A percentile compares a stretch with the other conserved stretches of the same genome.
Evolutionary conservation across 23 tunicate genomes (phyloP).

Genomic region (Botrylloides violaceus): DNA sequence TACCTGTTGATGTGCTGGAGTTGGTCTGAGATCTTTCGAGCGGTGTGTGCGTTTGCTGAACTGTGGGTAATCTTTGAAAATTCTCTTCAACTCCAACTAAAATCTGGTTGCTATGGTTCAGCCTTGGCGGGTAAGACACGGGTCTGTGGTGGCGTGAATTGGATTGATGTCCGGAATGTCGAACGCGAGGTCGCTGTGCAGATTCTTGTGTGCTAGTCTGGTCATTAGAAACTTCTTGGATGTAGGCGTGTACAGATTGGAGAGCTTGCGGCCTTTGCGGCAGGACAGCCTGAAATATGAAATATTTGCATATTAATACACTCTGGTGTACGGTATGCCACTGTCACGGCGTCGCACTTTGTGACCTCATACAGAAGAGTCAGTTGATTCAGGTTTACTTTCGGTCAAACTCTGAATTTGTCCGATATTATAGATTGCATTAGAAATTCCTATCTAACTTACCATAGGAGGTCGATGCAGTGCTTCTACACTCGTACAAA

Average conservation of each 20-base stretch:
- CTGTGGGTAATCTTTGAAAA: conserved; percentile 8
- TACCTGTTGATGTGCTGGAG: conserved; percentile 29
- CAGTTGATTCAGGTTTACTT: no score
- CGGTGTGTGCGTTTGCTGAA: conserved; percentile 1
- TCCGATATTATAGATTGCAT: no score
- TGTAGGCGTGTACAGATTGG: conserved; percentile 63
- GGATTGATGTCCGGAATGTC: conserved; percentile 20
- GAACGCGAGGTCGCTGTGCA: conserved; percentile 1
- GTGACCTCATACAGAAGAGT: no score
- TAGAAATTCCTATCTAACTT: no score
- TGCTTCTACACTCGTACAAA: conserved; percentile 22
- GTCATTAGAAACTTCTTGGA: conserved; percentile 34
- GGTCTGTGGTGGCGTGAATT: conserved; percentile 21
- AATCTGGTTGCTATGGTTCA: conserved; percentile 11
- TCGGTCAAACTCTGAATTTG: no score
- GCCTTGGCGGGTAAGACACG: conserved; percentile 14
- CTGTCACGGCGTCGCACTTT: no score
- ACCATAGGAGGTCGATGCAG: conserved; percentile 17
- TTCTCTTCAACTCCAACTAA: conserved; percentile 18
- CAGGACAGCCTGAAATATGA: conserved; percentile 6
- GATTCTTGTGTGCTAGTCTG: conserved; percentile 13
- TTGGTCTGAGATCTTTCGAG: neutral
- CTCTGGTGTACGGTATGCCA: no score
- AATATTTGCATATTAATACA: neutral
- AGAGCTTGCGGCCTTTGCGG: conserved; percentile 40